Percentiles rank a stretch among this genome's conserved stretches.
These are phyloP conservation scores for Brachypodius melanocephalos DNA, from an alignment of 2,113 vertebrate genomes.

Conservation along the genomic window DNA sequence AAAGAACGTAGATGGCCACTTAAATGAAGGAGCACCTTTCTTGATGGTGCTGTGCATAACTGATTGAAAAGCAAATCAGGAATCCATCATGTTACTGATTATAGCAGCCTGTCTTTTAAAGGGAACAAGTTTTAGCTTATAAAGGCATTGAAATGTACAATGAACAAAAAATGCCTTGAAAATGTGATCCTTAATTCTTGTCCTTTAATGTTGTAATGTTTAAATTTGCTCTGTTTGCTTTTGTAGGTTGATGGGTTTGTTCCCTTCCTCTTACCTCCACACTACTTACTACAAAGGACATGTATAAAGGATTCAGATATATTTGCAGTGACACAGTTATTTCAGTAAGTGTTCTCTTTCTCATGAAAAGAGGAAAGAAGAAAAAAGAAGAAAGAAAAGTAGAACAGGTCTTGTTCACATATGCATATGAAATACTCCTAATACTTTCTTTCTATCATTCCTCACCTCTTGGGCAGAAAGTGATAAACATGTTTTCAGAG, in stretches of 20 bases:
- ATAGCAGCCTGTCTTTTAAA: neutral
- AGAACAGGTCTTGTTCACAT: neutral
- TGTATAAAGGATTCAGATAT: neutral
- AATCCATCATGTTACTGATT: neutral
- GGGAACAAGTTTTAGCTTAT: neutral
- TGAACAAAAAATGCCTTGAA: neutral
- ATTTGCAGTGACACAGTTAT: neutral
- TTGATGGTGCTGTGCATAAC: neutral
- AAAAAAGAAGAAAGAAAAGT: neutral
- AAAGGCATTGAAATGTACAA: neutral
- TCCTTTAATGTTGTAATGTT: neutral
- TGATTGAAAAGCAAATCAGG: neutral
- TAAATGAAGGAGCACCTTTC: neutral
- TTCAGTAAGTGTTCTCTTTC: neutral
- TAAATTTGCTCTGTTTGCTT: neutral
- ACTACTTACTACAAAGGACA: neutral
- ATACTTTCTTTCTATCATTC: neutral
- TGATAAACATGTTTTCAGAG: neutral
- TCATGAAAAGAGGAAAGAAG: neutral
- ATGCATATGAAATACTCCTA: neutral
- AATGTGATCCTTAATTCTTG: neutral
- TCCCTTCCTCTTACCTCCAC: neutral
- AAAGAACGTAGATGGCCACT: neutral
- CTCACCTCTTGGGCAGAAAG: neutral
- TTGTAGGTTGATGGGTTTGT: neutral